phyloP scores from a whole-genome alignment of 2,113 vertebrate genomes.

The Pontoporia blainvillei region DNA sequence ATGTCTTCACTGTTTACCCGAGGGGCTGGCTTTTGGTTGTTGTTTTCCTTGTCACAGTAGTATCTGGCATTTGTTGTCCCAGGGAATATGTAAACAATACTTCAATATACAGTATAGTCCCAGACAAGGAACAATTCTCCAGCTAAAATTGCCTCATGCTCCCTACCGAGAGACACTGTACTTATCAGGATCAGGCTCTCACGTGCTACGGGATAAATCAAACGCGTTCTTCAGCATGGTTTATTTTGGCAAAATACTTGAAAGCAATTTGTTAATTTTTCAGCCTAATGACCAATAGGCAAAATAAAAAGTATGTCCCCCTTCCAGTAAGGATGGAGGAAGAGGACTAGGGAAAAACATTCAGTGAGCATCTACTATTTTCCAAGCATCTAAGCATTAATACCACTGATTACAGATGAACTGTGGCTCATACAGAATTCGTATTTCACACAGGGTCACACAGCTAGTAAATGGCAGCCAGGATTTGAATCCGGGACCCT shows the following conservation, averaged over 20 bases:
- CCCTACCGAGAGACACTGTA: background rate
- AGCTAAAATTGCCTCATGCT: rapidly evolving
- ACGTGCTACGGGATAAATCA: background rate
- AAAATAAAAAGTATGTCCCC: background rate
- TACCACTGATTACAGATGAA: background rate
- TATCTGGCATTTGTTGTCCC: background rate
- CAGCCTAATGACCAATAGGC: background rate
- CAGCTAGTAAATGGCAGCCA: background rate
- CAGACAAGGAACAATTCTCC: background rate
- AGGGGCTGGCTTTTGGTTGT: background rate
- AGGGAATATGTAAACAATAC: background rate
- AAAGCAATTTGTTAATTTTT: background rate
- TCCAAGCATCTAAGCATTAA: background rate
- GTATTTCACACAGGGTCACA: background rate
- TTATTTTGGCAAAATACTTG: background rate
- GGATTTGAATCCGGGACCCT: background rate
- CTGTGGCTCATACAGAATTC: background rate
- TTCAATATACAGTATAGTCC: background rate
- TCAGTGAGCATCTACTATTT: background rate
- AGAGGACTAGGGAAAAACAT: background rate
- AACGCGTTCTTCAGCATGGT: background rate
- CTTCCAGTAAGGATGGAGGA: background rate
- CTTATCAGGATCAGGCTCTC: background rate
- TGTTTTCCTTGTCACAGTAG: background rate
- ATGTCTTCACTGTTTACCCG: background rate